These are phyloP conservation scores for Caenorhabditis sp. DNA, from an alignment of 2,888 invertebrate species.

Conservation along the genomic window DNA sequence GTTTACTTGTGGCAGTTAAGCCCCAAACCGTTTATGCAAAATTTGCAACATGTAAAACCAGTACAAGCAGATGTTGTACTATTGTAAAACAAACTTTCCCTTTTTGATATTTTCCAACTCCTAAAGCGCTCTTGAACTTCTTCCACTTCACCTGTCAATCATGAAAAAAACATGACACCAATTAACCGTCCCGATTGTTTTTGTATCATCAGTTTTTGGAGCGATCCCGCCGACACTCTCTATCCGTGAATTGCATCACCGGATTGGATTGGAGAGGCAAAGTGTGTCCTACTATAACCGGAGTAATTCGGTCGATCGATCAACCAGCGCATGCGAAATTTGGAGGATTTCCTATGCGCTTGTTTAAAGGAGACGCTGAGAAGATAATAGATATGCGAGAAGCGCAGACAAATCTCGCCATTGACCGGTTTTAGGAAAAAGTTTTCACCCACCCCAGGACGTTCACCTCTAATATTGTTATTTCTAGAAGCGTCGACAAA, in stretches of 20 bases:
- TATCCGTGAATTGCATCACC: slow-evolving; percentile 61
- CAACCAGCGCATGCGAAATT: slow-evolving; percentile 59
- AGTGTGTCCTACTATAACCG: slow-evolving; percentile 58
- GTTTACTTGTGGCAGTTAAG: slow-evolving; percentile 14
- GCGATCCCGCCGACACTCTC: slow-evolving; percentile 23
- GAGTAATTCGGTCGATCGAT: slow-evolving; percentile 64
- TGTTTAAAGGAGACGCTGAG: slow-evolving; percentile 24
- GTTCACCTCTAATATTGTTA: slow-evolving; percentile 52
- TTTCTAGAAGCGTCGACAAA: slow-evolving; percentile 29
- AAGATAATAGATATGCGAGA: slow-evolving; percentile 22
- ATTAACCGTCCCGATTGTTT: slow-evolving; percentile 26
- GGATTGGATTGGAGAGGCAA: slow-evolving; percentile 14
- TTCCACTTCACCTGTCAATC: slow-evolving; percentile 15
- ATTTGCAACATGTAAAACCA: not conserved
- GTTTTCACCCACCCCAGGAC: slow-evolving; percentile 39
- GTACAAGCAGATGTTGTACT: slow-evolving; percentile 30
- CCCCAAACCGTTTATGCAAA: slow-evolving; percentile 61
- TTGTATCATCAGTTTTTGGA: slow-evolving; percentile 20
- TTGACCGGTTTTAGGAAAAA: slow-evolving; percentile 63
- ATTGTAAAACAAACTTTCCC: slow-evolving; percentile 13
- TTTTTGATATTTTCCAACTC: slow-evolving; percentile 21
- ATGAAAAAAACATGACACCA: slow-evolving; percentile 49
- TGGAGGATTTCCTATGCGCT: slow-evolving; percentile 56
- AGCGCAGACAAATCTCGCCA: slow-evolving; percentile 49
- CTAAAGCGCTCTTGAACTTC: slow-evolving; percentile 46